Percentiles rank a stretch among this genome's conserved stretches.
Conservation (phyloP, 2,888 invertebrate genomes). For the Aporophyla lueneburgensis region DNA sequence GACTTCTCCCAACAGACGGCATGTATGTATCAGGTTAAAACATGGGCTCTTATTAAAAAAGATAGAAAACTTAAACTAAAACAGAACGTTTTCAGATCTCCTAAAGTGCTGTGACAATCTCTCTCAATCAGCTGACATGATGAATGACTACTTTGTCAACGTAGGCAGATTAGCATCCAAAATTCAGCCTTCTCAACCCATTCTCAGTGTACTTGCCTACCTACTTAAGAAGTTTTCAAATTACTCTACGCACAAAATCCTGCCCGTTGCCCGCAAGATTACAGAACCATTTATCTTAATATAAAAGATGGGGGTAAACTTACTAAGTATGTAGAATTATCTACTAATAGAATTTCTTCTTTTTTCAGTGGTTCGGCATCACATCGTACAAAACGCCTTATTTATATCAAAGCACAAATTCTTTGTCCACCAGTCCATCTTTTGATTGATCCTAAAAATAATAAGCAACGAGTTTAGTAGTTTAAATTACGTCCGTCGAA, state of each 20-base stretch:
- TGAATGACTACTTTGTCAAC: too few species aligned
- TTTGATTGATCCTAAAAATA: background rate
- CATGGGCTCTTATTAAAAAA: too few species aligned
- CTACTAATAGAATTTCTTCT: background rate
- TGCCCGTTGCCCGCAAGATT: conserved; percentile 12
- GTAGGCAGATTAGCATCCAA: too few species aligned
- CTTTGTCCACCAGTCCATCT: background rate
- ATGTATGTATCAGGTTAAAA: too few species aligned
- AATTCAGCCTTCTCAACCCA: too few species aligned
- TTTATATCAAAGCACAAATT: too few species aligned
- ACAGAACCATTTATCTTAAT: conserved; percentile 7
- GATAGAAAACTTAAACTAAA: too few species aligned
- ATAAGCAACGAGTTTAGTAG: background rate
- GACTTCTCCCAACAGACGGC: too few species aligned
- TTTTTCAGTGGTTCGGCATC: background rate
- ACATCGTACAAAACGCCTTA: background rate
- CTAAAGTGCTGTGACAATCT: too few species aligned
- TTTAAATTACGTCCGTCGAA: background rate
- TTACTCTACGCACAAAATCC: background rate
- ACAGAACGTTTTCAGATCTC: too few species aligned
- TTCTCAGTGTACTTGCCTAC: background rate
- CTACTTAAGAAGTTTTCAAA: conserved; percentile 30
- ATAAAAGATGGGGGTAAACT: conserved; percentile 15
- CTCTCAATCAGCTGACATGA: too few species aligned
- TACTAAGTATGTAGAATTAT: background rate